Conservation (phyloP, 1,140 invertebrate species). For the Drepana arcuata region DNA sequence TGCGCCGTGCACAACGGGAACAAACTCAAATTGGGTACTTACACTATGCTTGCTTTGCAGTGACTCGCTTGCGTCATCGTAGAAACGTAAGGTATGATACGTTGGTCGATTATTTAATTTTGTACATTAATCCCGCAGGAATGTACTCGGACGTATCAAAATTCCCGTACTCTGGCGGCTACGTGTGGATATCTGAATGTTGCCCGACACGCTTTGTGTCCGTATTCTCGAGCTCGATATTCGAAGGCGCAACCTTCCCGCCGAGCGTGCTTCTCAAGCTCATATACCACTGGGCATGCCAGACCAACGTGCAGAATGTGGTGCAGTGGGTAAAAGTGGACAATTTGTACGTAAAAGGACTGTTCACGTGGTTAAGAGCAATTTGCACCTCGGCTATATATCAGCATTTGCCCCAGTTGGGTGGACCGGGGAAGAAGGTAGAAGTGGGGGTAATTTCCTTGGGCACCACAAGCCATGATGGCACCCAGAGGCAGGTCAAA, state of each 20-base stretch:
- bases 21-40: constrained; percentile 79
- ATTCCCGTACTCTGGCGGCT: constrained; percentile 89
- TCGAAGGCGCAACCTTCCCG: constrained; percentile 85
- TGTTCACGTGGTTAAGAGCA: constrained; percentile 84
- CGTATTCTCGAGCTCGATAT: constrained; percentile 88
- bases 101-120: no score
- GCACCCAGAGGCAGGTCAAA: constrained; percentile 86
- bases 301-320: constrained; percentile 90
- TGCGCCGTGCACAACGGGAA: constrained; percentile 77
- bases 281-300: constrained; percentile 92
- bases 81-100: no score
- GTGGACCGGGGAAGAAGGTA: constrained; percentile 77
- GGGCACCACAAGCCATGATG: constrained; percentile 90
- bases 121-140: constrained; percentile 54
- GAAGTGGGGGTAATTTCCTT: constrained; percentile 90
- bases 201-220: constrained; percentile 87
- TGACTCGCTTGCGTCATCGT: no score
- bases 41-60: no score
- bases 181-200: constrained; percentile 91
- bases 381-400: constrained; percentile 85
- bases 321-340: constrained; percentile 88
- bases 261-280: constrained; percentile 86
- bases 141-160: constrained; percentile 89
- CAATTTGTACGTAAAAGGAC: constrained; percentile 68
- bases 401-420: constrained; percentile 80